Conservation (phyloP, 2,797 vertebrate genomes). For the Synaphobranchus kaupii region DNA sequence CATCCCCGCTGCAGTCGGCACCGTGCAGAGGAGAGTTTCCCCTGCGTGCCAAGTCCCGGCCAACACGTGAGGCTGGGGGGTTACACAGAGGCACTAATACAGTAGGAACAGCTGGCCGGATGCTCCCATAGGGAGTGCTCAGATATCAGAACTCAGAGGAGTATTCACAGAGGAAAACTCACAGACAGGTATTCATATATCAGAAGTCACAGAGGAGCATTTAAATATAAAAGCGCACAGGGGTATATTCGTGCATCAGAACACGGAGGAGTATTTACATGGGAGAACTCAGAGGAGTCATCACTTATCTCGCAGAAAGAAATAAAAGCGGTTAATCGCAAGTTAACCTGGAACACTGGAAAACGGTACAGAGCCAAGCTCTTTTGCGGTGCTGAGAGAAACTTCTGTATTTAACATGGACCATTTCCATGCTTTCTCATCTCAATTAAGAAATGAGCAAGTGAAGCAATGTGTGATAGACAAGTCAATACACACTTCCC, state of each 20-base stretch:
- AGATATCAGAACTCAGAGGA: conserved; percentile 5
- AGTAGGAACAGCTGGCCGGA: conserved; percentile 1
- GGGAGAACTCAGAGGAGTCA: neutral
- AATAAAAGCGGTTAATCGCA: neutral
- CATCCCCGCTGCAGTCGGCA: conserved; percentile 50
- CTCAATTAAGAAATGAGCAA: neutral
- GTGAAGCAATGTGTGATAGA: neutral
- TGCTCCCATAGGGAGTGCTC: neutral
- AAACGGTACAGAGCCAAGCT: neutral
- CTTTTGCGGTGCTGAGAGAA: neutral
- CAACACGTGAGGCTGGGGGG: conserved; percentile 45
- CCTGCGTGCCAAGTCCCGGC: conserved; percentile 40
- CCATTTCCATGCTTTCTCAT: neutral
- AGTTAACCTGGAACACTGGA: neutral
- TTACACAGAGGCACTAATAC: conserved; percentile 38
- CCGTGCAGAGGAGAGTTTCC: conserved; percentile 48
- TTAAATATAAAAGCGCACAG: conserved; percentile 20
- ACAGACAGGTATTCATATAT: neutral
- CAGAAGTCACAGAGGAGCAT: neutral
- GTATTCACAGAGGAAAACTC: conserved; percentile 3
- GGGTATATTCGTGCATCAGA: conserved; percentile 37
- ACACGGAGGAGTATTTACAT: conserved; percentile 11
- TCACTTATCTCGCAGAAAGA: neutral
- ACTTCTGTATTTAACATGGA: neutral
- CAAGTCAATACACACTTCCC: neutral